phyloP scores from a whole-genome alignment of 2,113 vertebrate species.

The Cinclus mexicanus region DNA sequence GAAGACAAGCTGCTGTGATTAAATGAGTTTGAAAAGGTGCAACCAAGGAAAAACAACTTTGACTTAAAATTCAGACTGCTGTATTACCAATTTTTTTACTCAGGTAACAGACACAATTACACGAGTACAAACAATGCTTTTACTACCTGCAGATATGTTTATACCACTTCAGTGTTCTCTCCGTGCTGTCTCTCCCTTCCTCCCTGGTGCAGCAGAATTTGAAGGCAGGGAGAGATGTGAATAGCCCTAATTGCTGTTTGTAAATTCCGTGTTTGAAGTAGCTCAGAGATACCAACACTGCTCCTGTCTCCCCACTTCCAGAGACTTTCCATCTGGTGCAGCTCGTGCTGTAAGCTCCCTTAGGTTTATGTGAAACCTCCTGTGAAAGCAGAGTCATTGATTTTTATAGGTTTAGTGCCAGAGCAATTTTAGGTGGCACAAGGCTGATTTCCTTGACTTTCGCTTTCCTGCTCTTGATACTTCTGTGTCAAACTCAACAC shows the following conservation, averaged over 20 bases:
- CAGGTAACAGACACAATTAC: background rate
- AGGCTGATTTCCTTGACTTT: slow-evolving; percentile 61
- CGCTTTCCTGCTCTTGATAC: slow-evolving; percentile 47
- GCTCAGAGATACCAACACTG: background rate
- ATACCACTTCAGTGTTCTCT: background rate
- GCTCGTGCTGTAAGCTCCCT: slow-evolving; percentile 5
- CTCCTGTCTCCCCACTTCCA: slow-evolving; percentile 17
- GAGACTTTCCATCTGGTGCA: slow-evolving; percentile 61
- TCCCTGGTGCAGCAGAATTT: background rate
- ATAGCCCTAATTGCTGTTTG: slow-evolving; percentile 3
- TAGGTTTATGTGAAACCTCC: slow-evolving; percentile 57
- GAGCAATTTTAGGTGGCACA: slow-evolving; percentile 62
- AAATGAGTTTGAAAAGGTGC: slow-evolving; percentile 11
- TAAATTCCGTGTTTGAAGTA: slow-evolving; percentile 5
- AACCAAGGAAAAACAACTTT: background rate
- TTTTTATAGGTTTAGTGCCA: slow-evolving; percentile 56
- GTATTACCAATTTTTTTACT: background rate
- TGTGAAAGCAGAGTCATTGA: slow-evolving; percentile 57
- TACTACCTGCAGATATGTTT: background rate
- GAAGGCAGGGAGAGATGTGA: background rate
- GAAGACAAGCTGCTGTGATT: background rate
- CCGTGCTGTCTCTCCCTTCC: background rate
- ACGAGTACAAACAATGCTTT: background rate
- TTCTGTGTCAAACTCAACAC: slow-evolving; percentile 69
- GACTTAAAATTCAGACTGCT: background rate